phyloP scores from a whole-genome alignment of 2,888 invertebrate genomes.

The Drosophila limbata region DNA sequence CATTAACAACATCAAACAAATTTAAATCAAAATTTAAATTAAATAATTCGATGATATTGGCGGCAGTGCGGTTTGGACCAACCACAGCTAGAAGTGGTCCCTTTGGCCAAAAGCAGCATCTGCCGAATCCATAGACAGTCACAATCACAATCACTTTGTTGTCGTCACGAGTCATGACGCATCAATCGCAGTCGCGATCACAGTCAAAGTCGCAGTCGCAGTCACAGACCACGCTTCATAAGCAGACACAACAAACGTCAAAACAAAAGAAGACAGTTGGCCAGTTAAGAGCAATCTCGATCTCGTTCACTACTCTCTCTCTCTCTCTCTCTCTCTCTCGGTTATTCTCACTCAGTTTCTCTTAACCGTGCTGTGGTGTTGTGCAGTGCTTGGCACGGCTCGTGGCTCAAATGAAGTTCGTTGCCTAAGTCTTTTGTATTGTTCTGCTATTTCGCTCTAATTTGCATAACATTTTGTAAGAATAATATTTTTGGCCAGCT shows the following conservation, averaged over 20 bases:
- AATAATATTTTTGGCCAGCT: conserved; percentile 54
- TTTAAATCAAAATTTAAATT: conserved; percentile 74
- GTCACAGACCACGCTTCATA: conserved; percentile 15
- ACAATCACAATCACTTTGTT: conserved; percentile 36
- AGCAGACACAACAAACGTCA: conserved; percentile 13
- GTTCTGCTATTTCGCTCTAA: conserved; percentile 31
- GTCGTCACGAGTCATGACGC: conserved; percentile 37
- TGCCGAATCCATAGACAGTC: conserved; percentile 16
- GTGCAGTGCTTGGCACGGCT: conserved; percentile 48
- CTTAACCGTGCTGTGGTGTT: conserved; percentile 30
- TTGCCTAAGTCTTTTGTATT: conserved; percentile 67
- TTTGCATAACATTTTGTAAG: conserved; percentile 67
- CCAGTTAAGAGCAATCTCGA: conserved; percentile 39
- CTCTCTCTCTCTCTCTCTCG: background rate
- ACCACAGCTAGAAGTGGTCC: conserved; percentile 45
- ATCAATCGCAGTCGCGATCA: conserved; percentile 15
- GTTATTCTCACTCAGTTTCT: conserved; percentile 16
- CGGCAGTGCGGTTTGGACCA: conserved; percentile 20
- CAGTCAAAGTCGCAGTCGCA: conserved; percentile 10
- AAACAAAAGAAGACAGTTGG: conserved; percentile 35
- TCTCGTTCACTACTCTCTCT: background rate
- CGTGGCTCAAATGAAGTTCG: conserved; percentile 57
- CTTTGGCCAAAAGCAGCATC: conserved; percentile 15
- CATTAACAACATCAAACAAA: conserved; percentile 67
- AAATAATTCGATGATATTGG: conserved; percentile 60